Evolutionary conservation across 2,113 vertebrate species (phyloP).

Genomic region (Callipepla squamata): DNA sequence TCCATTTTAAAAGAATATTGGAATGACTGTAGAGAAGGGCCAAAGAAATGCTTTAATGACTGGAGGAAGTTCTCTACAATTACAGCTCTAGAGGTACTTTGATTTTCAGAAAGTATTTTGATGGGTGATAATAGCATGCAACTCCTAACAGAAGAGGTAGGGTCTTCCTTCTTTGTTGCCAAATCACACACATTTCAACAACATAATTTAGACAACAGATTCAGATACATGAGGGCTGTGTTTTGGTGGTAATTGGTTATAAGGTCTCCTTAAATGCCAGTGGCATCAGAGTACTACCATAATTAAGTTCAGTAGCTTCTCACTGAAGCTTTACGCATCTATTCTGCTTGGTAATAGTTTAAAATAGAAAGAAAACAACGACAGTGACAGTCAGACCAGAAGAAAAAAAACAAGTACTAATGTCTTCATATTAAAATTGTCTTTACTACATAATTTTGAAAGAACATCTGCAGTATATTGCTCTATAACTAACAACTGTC

Average conservation of each 20-base stretch:
- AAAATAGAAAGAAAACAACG: background rate
- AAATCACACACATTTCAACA: background rate
- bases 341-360: background rate
- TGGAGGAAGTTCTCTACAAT: background rate
- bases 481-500: background rate
- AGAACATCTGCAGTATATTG: background rate
- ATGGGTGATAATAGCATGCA: background rate
- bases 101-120: constrained; percentile 25
- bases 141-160: background rate
- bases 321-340: background rate
- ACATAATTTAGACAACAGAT: background rate
- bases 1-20: constrained; percentile 18
- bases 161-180: constrained; percentile 4
- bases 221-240: background rate
- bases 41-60: constrained; percentile 7
- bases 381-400: background rate
- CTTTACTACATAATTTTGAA: background rate
- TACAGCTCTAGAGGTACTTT: background rate
- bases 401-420: background rate
- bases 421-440: background rate
- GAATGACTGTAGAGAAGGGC: background rate
- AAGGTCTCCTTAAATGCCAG: background rate
- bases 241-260: background rate
- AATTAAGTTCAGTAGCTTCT: background rate
- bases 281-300: background rate